Evolutionary conservation across 2,113 vertebrate genomes (phyloP), one percentile per base, ranked within the genome.

Genomic region (Atrichornis clamosus): DNA sequence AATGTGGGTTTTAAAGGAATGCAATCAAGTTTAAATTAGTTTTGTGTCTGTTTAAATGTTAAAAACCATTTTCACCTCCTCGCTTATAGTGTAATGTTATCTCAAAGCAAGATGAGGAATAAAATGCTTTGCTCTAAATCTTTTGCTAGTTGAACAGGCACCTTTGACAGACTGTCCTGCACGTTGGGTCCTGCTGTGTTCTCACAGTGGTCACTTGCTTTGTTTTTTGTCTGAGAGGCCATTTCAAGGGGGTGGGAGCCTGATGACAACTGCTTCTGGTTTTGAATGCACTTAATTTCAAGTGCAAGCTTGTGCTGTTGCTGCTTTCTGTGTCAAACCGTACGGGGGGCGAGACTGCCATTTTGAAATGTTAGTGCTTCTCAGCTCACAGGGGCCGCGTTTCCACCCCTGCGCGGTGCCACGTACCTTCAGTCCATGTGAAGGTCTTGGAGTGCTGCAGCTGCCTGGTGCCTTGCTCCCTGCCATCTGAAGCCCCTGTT

Each of bases 321-420:
- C 50, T 5, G 74, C 52, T 75, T n/a, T 74, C 39, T 2, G 4
- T 2, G 15, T 20, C 44, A 27, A 11, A 10, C 8, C 0, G 1
- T 30, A 10, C 0, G 0, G 67, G 65, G 28, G 30, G 27, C 2
- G 37, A 44, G 65, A 3, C 62, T 83, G 60, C 88, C 68, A 18
- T 74, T 88, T 92, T 74, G 90, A 19, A 47, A 9, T 1, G 44
- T 24, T 7, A 9, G 32, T 0, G 23, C 39, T 27, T 26, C 68
- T 70, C 49, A 0, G 35, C 78, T 27, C 39, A 1, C 13, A 0
- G 62, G 3, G 62, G 44, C 72, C 0, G 3, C 1, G 0, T 15
- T 50, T 10, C 63, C 10, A 2, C 23, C 73, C 50, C 42, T 0
- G 12, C 1, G 10, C 1, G 0, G 2, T 37, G 56, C 26, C 55